Conservation (phyloP, 1,140 invertebrate genomes). For the Homalodisca vitripennis region DNA sequence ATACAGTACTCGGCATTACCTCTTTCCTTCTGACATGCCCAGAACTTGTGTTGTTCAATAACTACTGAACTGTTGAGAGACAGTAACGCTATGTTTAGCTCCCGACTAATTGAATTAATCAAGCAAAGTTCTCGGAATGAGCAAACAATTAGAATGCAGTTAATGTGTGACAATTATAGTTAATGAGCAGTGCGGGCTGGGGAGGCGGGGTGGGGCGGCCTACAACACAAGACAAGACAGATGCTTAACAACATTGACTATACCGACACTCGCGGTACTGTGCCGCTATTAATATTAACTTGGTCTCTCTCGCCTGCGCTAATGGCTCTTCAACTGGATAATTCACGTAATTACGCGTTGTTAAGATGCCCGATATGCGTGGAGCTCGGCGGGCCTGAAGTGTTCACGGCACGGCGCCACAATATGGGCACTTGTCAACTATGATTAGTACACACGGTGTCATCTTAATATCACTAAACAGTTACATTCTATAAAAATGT, state of each 20-base stretch:
- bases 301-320: slow-evolving; percentile 25
- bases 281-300: slow-evolving; percentile 29
- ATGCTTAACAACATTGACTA: no score
- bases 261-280: background rate
- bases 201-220: background rate
- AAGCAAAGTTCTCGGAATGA: background rate
- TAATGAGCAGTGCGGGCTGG: background rate
- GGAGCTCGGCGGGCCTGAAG: background rate
- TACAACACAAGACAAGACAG: no score
- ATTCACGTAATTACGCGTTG: slow-evolving; percentile 29
- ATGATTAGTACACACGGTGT: no score
- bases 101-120: background rate
- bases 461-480: no score
- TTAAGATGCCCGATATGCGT: background rate
- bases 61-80: no score
- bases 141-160: background rate
- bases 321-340: slow-evolving; percentile 34
- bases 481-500: no score
- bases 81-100: no score
- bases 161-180: background rate
- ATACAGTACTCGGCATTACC: no score
- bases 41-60: no score
- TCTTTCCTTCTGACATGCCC: no score
- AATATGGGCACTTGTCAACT: no score
- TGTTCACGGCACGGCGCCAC: background rate